Evolutionary conservation across 92 coral and sea anemone genomes (phyloP), one percentile per base, ranked within the genome.

Genomic region (Epizoanthus illoricatus): DNA sequence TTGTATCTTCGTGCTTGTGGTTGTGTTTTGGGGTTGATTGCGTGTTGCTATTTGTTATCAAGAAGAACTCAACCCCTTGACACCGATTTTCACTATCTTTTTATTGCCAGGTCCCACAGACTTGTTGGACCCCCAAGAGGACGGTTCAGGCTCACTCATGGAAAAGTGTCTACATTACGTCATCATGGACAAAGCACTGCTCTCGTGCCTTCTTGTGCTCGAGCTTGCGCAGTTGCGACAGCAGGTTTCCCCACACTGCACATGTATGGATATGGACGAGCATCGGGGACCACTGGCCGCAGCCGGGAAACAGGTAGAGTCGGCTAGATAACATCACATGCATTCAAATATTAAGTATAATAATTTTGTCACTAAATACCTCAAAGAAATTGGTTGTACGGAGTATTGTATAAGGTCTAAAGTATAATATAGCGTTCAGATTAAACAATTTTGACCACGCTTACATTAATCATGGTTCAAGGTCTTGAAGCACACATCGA

Each of bases 121-220:
- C 24, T 52, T 90, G 86, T 84, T 91, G 88, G 82, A 88, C 39
- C 81, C 92, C 79, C 81, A 88, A 45, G 97, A 93, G 55, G 91
- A 90, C 72, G 76, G 86, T 8, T 90, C 88, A 70, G 73, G 83
- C 13, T 84, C 92, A 21, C 84, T 78, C 59, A 78, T 93, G 81
- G 97, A 93, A 74, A 93, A 86, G 76, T 93, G 97, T 66, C 88
- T 93, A 54, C 89, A 91, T 58, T 93, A 88, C 86, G 92, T 93
- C 57, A 78, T 93, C 86, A 90, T 93, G 59, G 97, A 93, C 86
- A 93, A 93, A 60, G 94, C 97, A 19, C 84, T 93, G 39, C 86
- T 93, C 33, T 91, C 97, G 41, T 90, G 92, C 57, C 91, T 93
- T 71, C 79, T 93, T 4, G 92, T 90, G 36, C 88, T 93, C 41